Conservation (phyloP, 2,888 invertebrate species). For the Entomobrya proxima region DNA sequence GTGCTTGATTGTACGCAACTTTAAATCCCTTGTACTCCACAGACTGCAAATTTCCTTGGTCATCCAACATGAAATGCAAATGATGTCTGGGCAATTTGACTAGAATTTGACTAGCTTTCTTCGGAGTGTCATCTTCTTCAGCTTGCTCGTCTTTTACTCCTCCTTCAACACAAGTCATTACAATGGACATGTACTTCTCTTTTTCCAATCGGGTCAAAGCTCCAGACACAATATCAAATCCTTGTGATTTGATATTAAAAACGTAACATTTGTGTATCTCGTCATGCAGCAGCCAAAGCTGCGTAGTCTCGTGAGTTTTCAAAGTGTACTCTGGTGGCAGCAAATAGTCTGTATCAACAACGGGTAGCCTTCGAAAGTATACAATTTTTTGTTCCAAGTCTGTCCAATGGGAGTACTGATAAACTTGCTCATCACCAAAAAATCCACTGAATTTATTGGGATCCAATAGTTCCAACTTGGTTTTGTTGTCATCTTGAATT, state of each 20-base stretch:
- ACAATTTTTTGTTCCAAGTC: not conserved
- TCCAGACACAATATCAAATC: not conserved
- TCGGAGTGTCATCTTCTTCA: not conserved
- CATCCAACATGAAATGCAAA: slow-evolving; percentile 19
- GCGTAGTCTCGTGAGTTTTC: not conserved
- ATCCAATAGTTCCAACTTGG: not conserved
- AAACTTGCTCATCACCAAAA: not conserved
- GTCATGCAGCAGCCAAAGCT: slow-evolving; percentile 5
- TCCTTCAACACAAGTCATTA: not conserved
- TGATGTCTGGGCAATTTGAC: slow-evolving; percentile 28
- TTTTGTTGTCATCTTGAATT: not conserved
- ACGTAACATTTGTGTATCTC: slow-evolving; percentile 7
- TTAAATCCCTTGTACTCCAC: slow-evolving; percentile 33
- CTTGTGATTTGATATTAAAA: slow-evolving; percentile 36
- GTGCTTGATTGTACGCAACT: slow-evolving; percentile 4
- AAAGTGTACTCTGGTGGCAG: slow-evolving; percentile 16
- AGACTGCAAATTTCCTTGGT: not conserved
- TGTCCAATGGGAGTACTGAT: slow-evolving; percentile 56
- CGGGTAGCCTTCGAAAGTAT: slow-evolving; percentile 13
- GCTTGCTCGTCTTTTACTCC: too few species aligned
- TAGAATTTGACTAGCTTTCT: not conserved
- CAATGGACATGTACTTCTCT: slow-evolving; percentile 22
- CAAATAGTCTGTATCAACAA: slow-evolving; percentile 2
- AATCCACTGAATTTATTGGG: not conserved
- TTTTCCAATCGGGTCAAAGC: slow-evolving; percentile 34